A percentile compares a stretch with the other conserved stretches of the same genome.
These are phyloP conservation scores for Eilema depressum DNA, from an alignment of 2,888 invertebrate species.

Conservation along the genomic window DNA sequence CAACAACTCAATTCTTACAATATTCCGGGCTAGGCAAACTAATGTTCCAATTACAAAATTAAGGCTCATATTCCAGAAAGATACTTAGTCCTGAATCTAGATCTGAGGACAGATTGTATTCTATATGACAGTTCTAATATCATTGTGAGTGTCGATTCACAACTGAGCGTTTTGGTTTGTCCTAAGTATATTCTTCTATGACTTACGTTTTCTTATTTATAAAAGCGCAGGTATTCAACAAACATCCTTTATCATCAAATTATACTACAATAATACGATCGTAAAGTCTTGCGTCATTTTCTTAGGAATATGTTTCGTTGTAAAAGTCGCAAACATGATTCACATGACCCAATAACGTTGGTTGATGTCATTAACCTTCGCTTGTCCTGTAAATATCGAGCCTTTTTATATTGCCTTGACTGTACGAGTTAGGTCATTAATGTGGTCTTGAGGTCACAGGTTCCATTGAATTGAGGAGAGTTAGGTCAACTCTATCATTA, in stretches of 20 bases:
- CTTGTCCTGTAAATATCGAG: slow-evolving; percentile 7
- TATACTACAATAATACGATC: slow-evolving; percentile 22
- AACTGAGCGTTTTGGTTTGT: too few species aligned
- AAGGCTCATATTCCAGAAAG: too few species aligned
- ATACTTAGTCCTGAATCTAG: too few species aligned
- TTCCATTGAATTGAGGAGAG: background rate
- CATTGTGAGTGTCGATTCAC: too few species aligned
- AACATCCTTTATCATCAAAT: slow-evolving; percentile 31
- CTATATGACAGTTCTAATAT: too few species aligned
- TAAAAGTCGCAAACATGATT: slow-evolving; percentile 40
- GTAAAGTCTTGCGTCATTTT: slow-evolving; percentile 43
- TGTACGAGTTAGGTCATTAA: background rate
- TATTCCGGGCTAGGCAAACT: too few species aligned
- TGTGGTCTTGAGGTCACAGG: slow-evolving; percentile 2
- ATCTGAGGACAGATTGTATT: too few species aligned
- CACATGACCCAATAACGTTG: slow-evolving; percentile 34
- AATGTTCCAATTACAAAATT: too few species aligned
- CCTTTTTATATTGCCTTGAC: slow-evolving; percentile 6
- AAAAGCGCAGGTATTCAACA: background rate
- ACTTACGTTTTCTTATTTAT: background rate
- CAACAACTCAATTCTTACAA: too few species aligned
- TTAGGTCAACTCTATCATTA: background rate
- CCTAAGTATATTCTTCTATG: background rate
- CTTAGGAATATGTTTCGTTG: slow-evolving; percentile 21
- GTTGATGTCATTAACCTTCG: slow-evolving; percentile 35